Percentiles rank a stretch among this genome's conserved stretches.
phyloP scores from a whole-genome alignment of 2,888 invertebrate species.

The Hymenopus coronatus region DNA sequence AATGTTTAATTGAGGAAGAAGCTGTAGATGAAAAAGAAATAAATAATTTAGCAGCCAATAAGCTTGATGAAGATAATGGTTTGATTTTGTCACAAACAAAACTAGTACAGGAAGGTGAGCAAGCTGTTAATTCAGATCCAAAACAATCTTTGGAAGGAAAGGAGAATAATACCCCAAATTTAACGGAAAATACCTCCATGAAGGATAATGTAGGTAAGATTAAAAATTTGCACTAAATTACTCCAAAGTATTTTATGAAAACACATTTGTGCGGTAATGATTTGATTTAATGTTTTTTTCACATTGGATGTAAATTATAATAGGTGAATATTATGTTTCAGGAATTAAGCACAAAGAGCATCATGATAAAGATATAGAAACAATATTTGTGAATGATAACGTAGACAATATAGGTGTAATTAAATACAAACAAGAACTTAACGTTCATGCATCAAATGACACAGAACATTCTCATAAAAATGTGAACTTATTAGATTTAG shows the following conservation, averaged over 20 bases:
- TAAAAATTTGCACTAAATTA: background rate
- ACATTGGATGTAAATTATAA: background rate
- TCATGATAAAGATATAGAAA: background rate
- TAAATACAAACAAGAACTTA: background rate
- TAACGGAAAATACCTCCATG: background rate
- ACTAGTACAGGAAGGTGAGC: background rate
- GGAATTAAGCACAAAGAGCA: background rate
- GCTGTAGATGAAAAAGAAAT: background rate
- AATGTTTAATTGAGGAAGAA: background rate
- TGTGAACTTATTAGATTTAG: background rate
- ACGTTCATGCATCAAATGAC: background rate
- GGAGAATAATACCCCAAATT: background rate
- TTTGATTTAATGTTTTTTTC: background rate
- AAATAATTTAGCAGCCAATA: background rate
- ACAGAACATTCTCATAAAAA: background rate
- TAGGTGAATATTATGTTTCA: background rate
- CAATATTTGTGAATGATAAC: background rate
- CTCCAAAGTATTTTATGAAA: background rate
- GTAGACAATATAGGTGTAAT: background rate
- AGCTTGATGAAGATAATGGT: background rate
- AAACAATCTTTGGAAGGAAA: background rate
- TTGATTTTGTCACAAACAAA: background rate
- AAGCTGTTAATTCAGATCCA: background rate
- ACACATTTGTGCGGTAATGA: background rate
- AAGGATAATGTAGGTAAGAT: background rate